Evolutionary conservation across 2,888 invertebrate species (phyloP), one percentile per base, ranked within the genome.

Genomic region (Nephrotoma guestfalica): DNA sequence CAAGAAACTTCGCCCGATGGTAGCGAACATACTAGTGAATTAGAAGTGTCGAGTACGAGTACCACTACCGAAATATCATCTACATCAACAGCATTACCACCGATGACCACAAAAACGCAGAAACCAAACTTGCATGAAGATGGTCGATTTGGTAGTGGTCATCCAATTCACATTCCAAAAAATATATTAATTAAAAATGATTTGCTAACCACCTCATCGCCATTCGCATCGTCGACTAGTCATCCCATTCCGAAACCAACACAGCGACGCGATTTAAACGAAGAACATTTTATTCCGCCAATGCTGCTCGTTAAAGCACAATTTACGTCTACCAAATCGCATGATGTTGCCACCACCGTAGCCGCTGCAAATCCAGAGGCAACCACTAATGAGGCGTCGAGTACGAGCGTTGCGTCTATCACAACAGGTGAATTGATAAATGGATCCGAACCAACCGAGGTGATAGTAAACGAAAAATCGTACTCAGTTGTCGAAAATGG

Each of bases 241-340:
- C 43, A 85, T 45, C 85, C 85, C 9, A 40, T 41, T 41, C 51
- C 15, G 41, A 51, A 57, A 41, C 51, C 51, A 86, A 51, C 51
- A 0, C 86, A 51, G 18, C 41, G 85, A 85, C 41, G 43, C 15
- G 85, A 43, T 85, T 15, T 86, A 41, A 88, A 89, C 30, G 91
- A 91, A 88, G 91, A 90, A 87, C 91, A 91, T 88, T 92, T 92
- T 85, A 91, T 92, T 87, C 91, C 92, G 15, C 91, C 91, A 83
- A 92, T 92, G 92, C 86, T 92, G 87, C 88, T 92, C 88, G 91
- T 92, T 2, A 91, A 91, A 88, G 90, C 91, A 3, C 91, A 91
- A 88, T 91, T 91, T 88, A 90, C 91, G 86, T 90, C 91, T 45
- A 89, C 90, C 40, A 88, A 88, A 86, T 84, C 86, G 41, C 87